Base-by-base conservation (phyloP, 2,888 invertebrate genomes). In the Tanypteryx hageni region DNA sequence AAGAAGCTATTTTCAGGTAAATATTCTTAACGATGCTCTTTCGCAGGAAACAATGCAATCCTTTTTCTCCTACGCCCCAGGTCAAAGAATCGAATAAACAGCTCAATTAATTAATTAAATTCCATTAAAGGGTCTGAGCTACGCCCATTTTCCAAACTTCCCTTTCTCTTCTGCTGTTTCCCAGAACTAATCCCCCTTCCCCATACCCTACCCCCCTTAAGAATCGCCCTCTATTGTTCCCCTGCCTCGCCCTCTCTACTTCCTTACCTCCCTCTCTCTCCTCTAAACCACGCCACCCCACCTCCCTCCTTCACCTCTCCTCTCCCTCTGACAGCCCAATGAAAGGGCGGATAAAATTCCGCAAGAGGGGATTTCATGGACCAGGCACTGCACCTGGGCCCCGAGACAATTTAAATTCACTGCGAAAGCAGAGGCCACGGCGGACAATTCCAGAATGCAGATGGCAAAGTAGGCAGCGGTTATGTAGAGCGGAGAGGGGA, bases 381-480 rank as follows among this genome's bases (percentile, higher is more conserved):
- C 68, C 68, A 68, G 68, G n/a, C 68, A 68, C 68, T 68, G 68
- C 68, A 68, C 68, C 68, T 68, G 68, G 68, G 68, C 68, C 68
- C 68, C 8, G 68, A 68, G 68, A 68, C 68, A 68, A 68, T 68
- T 68, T 68, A 68, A 68, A 68, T 68, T 68, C 68, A 68, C 68
- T 68, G n/a, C 68, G 68, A 68, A 68, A 68, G 68, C 68, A 68
- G 68, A 68, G 68, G 68, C 68, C 68, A 68, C n/a, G 68, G 68
- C 68, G 68, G 68, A 68, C 68, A 68, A 68, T 68, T 68, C 68
- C 68, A 68, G 68, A 68, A 68, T 68, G 68, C 68, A 68, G 68
- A 68, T 68, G 68, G 68, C 22, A n/a, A 68, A 68, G 68, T 64
- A 64, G 64, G 64, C 5, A n/a, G 64, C n/a, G 68, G 68, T 18